Evolutionary conservation across 2,113 vertebrate species (phyloP).

Genomic region (Callorhinus ursinus): DNA sequence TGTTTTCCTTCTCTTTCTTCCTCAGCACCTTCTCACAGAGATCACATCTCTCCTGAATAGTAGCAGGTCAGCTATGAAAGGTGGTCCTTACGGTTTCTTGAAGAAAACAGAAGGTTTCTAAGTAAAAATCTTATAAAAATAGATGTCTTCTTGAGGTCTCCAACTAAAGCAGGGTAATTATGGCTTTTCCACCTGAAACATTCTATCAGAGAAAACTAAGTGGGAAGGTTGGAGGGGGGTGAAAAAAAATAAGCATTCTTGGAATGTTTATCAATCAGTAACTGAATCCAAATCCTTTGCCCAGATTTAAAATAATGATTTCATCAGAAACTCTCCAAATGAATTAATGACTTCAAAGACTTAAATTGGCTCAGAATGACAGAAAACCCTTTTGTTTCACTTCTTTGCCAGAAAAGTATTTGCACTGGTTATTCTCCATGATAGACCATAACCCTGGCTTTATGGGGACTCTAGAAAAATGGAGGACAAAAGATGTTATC

Average conservation of each 20-base stretch:
- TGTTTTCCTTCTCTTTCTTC: conserved; percentile 43
- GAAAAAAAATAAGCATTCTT: not conserved
- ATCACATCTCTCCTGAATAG: conserved; percentile 30
- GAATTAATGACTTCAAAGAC: not conserved
- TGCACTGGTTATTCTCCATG: not conserved
- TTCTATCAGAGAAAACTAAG: conserved; percentile 41
- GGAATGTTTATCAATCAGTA: not conserved
- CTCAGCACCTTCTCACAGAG: not conserved
- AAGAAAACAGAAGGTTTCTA: conserved; percentile 55
- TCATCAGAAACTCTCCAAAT: not conserved
- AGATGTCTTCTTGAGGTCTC: not conserved
- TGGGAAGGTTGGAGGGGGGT: not conserved
- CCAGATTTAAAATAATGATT: not conserved
- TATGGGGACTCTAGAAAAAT: not conserved
- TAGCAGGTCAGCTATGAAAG: conserved; percentile 54
- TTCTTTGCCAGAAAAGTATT: not conserved
- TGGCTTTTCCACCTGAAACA: conserved; percentile 52
- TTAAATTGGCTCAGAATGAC: not conserved
- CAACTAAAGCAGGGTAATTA: conserved; percentile 43
- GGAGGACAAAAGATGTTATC: not conserved
- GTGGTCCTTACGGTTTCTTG: conserved; percentile 16
- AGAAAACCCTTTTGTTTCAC: not conserved
- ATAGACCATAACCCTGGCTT: not conserved
- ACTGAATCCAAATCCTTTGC: not conserved
- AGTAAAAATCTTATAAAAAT: conserved; percentile 64